phyloP scores from a whole-genome alignment of 2,888 invertebrate species.

The Troides aeacus region DNA sequence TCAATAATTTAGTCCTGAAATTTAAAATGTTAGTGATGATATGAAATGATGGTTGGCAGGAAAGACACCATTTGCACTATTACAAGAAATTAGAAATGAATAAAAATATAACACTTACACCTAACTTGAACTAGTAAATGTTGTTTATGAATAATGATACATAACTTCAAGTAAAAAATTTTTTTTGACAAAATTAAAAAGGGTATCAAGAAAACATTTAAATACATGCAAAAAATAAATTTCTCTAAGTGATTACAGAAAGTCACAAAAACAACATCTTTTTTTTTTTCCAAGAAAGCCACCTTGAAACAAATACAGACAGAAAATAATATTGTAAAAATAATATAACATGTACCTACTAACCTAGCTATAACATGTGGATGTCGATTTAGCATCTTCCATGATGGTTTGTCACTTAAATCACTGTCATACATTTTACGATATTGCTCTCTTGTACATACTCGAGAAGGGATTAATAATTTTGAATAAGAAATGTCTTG shows the following conservation, averaged over 20 bases:
- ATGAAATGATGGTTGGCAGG: slow-evolving; percentile 55
- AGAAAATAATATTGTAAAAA: too few species aligned
- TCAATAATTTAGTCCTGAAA: slow-evolving; percentile 93
- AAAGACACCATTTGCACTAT: slow-evolving; percentile 11
- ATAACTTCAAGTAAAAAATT: too few species aligned
- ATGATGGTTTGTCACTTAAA: slow-evolving; percentile 64
- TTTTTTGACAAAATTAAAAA: too few species aligned
- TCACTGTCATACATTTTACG: slow-evolving; percentile 74
- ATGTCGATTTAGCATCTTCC: slow-evolving; percentile 67
- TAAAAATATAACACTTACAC: not conserved
- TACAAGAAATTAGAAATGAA: slow-evolving; percentile 19
- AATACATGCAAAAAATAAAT: too few species aligned
- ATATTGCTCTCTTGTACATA: slow-evolving; percentile 68
- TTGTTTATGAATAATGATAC: too few species aligned
- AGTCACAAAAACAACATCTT: too few species aligned
- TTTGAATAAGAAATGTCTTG: slow-evolving; percentile 96
- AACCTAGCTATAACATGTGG: slow-evolving; percentile 82
- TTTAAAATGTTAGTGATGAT: slow-evolving; percentile 78
- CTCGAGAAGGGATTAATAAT: slow-evolving; percentile 86
- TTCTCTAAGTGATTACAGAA: too few species aligned
- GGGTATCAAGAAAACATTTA: too few species aligned
- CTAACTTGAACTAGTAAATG: too few species aligned
- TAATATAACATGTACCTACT: slow-evolving; percentile 14
- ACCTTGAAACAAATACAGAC: too few species aligned
- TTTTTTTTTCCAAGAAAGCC: too few species aligned